Evolutionary conservation across 2,797 vertebrate genomes (phyloP), one percentile per base, ranked within the genome.

Genomic region (Caiman crocodilus): DNA sequence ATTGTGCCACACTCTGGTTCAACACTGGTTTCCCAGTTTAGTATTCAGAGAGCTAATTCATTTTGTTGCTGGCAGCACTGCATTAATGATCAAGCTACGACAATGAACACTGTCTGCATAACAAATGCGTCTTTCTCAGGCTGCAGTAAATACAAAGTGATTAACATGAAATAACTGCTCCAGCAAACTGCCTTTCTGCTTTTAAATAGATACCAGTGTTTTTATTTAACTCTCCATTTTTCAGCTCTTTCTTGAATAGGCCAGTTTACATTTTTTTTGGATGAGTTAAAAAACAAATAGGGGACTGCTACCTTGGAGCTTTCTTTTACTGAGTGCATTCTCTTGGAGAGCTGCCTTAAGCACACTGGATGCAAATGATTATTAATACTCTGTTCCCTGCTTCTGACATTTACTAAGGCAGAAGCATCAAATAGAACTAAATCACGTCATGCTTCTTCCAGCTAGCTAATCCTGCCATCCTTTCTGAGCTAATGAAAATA

Each of bases 81-180:
- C 97, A 96, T 97, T 97, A 97, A 96, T 95, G 96, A 97, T 97
- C 96, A 95, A 95, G 90, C 94, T 85, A 96, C 84, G 81, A 97
- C 97, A 97, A 96, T 95, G 97, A 96, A 97, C 97, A 96, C 97
- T 96, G 97, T 97, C 97, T 97, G 97, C 97, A 97, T 97, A 97
- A 98, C 97, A 98, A 97, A 97, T 95, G 92, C 1, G 95, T 95
- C 97, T 98, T 98, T 98, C 97, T 97, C 87, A 80, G 97, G 96
- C 96, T 94, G 95, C 97, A 96, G 97, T 97, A 97, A 96, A 98
- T 96, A 97, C 94, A 94, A 86, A 97, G 94, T 95, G 97, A 97
- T 98, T 97, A 97, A 97, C 95, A 96, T 93, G 95, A 95, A 97
- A 97, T 96, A 95, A 93, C 94, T 96, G 92, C 94, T 97, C 86